Base-by-base conservation (phyloP, 2,888 invertebrate genomes). In the Rotaria socialis region DNA sequence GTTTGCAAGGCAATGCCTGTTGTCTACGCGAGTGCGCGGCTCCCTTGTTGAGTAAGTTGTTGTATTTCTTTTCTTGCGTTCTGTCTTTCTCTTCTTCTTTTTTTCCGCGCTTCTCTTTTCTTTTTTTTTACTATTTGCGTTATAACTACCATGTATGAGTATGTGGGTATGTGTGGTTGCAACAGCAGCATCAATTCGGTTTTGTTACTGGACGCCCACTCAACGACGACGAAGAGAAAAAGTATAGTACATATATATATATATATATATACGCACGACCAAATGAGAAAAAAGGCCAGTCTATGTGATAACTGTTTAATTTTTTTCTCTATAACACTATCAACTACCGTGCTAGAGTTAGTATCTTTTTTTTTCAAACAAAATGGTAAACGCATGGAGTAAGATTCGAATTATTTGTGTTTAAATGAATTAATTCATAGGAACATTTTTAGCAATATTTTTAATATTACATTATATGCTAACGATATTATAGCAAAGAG, bases 71-170 rank as follows among this genome's bases (percentile, higher is more conserved):
- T 67, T 67, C 14, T 14, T 67, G 22, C 67, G 67, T 67, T 67
- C 67, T 67, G 67, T 67, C 67, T 27, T 35, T 67, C 16, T 67
- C 52, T 52, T 52, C 52, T 67, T 27, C 60, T 5, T 67, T 67
- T 67, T 67, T 58, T 67, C n/a, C 27, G 14, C 22, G 3, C 22
- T 67, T 67, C 27, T 67, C 27, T 27, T 67, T 27, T 27, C 27
- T 67, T 60, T 35, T 67, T 58, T 67, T 67, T 67, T 67, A 67
- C 67, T 67, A 67, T 67, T 67, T 67, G 67, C 67, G 16, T 67
- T 67, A 67, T 35, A 67, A 67, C 67, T 67, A 67, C 67, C 67
- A 67, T 67, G 35, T 67, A 67, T 67, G 67, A 67, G 67, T 27
- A 67, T 67, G 55, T 67, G 67, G 35, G 67, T 27, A 67, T 67